Conservation (phyloP, 2,888 invertebrate genomes). For the Drosophila buzzatii region DNA sequence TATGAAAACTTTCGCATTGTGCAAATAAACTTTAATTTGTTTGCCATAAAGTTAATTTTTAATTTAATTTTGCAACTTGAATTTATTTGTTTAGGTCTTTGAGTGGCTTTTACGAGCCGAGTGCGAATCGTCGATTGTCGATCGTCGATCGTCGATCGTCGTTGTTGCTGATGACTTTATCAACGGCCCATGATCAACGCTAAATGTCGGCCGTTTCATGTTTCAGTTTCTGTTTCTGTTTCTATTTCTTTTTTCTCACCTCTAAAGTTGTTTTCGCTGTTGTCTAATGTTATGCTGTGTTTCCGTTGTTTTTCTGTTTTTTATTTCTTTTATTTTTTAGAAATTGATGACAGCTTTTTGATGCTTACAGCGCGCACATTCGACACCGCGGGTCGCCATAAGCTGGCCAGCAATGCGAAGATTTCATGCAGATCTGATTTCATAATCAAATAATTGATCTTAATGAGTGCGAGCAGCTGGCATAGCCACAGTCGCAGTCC, state of each 20-base stretch:
- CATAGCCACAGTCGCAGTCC: slow-evolving; percentile 5
- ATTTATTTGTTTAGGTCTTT: slow-evolving; percentile 53
- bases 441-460: slow-evolving; percentile 85
- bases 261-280: slow-evolving; percentile 27
- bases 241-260: slow-evolving; percentile 46
- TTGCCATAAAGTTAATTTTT: slow-evolving; percentile 53
- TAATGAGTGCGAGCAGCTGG: slow-evolving; percentile 64
- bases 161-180: slow-evolving; percentile 61
- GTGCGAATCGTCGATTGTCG: not conserved
- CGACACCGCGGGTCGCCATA: slow-evolving; percentile 64
- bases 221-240: not conserved
- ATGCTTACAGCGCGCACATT: slow-evolving; percentile 58
- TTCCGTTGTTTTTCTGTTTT: not conserved
- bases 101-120: slow-evolving; percentile 40
- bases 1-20: slow-evolving; percentile 52
- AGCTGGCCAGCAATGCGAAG: slow-evolving; percentile 71
- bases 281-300: not conserved
- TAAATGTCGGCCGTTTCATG: slow-evolving; percentile 44
- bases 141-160: not conserved
- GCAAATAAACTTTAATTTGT: slow-evolving; percentile 61
- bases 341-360: slow-evolving; percentile 32
- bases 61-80: slow-evolving; percentile 67
- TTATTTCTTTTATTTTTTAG: not conserved
- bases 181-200: slow-evolving; percentile 59
- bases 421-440: slow-evolving; percentile 83